These are phyloP conservation scores for Hydractinia echinata DNA, from an alignment of 30 jellyfish, hydroid and myxozoan species.

Conservation along the genomic window DNA sequence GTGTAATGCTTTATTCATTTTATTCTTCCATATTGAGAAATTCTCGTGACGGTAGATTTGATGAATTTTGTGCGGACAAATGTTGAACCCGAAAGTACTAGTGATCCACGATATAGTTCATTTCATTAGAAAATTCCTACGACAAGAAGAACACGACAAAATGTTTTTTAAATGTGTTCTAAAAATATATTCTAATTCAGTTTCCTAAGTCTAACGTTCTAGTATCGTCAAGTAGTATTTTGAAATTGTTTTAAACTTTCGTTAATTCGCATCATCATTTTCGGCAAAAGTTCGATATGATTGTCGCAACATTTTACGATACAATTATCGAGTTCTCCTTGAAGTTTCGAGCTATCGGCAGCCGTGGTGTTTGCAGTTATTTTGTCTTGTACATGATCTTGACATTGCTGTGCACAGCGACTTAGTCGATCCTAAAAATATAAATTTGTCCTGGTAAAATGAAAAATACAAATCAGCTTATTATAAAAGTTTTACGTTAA, in stretches of 20 bases:
- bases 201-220: not conserved
- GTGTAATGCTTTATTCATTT: too few relatives aligned
- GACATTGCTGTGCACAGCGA: conserved; percentile 92
- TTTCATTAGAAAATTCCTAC: too few relatives aligned
- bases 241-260: conserved; percentile 21
- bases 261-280: conserved; percentile 71
- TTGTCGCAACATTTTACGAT: conserved; percentile 73
- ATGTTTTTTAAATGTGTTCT: too few relatives aligned
- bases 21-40: too few relatives aligned
- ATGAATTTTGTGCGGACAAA: too few relatives aligned
- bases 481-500: too few relatives aligned
- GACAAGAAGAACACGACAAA: too few relatives aligned
- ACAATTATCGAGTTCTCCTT: conserved; percentile 65
- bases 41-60: too few relatives aligned
- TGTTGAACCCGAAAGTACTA: too few relatives aligned
- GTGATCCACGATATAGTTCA: too few relatives aligned
- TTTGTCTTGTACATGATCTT: conserved; percentile 84
- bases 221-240: not conserved
- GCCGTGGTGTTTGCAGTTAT: conserved; percentile 60
- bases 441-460: not conserved
- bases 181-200: too few relatives aligned
- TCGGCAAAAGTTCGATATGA: conserved; percentile 83
- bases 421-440: conserved; percentile 65
- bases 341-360: conserved; percentile 64
- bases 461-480: too few relatives aligned